phyloP scores from a whole-genome alignment of 2,888 invertebrate genomes.

The Polyommatus iphigenia region DNA sequence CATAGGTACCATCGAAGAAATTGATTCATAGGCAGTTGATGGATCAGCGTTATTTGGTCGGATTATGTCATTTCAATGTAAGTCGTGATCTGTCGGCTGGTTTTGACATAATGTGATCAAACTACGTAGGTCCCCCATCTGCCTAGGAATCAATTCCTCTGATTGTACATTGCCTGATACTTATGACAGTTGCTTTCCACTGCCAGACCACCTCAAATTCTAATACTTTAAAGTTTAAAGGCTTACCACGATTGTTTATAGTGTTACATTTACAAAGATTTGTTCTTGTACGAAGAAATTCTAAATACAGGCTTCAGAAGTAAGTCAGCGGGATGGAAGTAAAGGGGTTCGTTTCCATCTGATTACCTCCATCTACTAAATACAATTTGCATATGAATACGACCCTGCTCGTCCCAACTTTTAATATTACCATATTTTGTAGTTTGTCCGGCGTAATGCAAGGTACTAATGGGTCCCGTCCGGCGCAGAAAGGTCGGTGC shows the following conservation, averaged over 20 bases:
- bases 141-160: too few species aligned
- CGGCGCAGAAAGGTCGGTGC: background rate
- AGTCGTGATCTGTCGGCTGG: too few species aligned
- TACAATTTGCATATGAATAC: conserved; percentile 28
- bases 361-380: conserved; percentile 20
- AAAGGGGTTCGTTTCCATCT: conserved; percentile 21
- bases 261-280: background rate
- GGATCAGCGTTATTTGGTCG: too few species aligned
- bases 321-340: conserved; percentile 25
- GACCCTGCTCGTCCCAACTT: conserved; percentile 20
- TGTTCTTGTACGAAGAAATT: background rate
- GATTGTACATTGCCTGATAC: too few species aligned
- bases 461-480: background rate
- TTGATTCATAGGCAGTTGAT: too few species aligned
- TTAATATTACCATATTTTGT: conserved; percentile 11
- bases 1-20: too few species aligned
- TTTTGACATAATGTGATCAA: too few species aligned
- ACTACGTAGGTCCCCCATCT: too few species aligned
- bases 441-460: background rate
- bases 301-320: conserved; percentile 19
- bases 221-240: too few species aligned
- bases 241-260: background rate
- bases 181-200: too few species aligned
- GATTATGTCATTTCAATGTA: too few species aligned
- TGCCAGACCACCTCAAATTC: too few species aligned